Conservation (phyloP, 2,797 vertebrate species). For the Morus bassanus region DNA sequence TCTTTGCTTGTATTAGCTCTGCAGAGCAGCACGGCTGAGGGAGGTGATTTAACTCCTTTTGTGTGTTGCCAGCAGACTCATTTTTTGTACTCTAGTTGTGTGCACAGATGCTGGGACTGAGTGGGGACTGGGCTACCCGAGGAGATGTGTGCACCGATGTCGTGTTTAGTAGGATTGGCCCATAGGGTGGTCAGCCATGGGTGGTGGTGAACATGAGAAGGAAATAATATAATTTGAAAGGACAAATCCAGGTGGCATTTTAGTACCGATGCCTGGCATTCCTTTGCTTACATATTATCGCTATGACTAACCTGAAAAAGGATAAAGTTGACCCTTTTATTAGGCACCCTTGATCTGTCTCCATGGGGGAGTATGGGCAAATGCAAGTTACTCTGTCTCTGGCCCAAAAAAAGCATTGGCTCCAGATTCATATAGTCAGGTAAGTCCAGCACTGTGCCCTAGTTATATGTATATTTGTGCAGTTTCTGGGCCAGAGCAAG, state of each 20-base stretch:
- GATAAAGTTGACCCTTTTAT: background rate
- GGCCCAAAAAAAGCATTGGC: background rate
- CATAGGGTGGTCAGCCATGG: background rate
- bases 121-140: background rate
- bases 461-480: background rate
- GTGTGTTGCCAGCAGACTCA: background rate
- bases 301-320: background rate
- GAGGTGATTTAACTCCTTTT: background rate
- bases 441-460: background rate
- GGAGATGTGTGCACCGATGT: fast-evolving
- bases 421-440: background rate
- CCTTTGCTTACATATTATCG: background rate
- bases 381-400: background rate
- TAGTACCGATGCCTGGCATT: background rate
- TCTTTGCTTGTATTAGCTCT: background rate
- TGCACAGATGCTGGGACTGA: background rate
- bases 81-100: background rate
- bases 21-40: background rate
- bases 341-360: background rate
- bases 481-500: background rate
- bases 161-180: background rate
- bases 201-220: background rate
- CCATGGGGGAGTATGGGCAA: fast-evolving
- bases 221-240: background rate
- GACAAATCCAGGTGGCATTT: background rate